These are phyloP conservation scores for Drosophila busckii DNA, from an alignment of 1,140 invertebrate genomes.

Conservation along the genomic window DNA sequence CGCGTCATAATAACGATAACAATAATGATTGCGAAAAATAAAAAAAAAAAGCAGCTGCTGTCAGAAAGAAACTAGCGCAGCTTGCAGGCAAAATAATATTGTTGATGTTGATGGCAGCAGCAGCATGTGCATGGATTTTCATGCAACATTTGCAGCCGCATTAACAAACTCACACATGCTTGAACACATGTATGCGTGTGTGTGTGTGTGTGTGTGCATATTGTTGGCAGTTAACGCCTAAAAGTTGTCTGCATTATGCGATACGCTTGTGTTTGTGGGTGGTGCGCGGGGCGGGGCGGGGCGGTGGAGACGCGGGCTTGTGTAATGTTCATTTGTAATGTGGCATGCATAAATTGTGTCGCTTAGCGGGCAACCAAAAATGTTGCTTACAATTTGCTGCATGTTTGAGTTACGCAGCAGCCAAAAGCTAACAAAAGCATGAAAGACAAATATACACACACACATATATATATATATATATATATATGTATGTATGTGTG, in stretches of 20 bases:
- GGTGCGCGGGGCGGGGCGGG: constrained; percentile 1
- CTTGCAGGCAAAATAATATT: constrained; percentile 32
- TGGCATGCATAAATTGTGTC: constrained; percentile 62
- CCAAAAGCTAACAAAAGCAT: constrained; percentile 45
- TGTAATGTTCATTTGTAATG: constrained; percentile 52
- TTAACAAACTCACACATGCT: constrained; percentile 28
- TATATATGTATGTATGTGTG: constrained; percentile 59
- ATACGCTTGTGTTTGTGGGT: constrained; percentile 34
- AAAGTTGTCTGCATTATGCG: constrained; percentile 53
- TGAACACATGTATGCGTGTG: constrained; percentile 14
- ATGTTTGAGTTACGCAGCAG: constrained; percentile 61
- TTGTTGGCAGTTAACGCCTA: too few species aligned
- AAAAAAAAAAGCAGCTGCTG: constrained; percentile 44
- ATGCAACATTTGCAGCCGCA: constrained; percentile 49
- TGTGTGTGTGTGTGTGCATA: constrained; percentile 57
- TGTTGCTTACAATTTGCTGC: constrained; percentile 68
- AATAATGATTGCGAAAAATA: constrained; percentile 50
- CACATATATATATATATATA: neutral
- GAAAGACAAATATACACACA: constrained; percentile 51
- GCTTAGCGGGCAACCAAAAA: constrained; percentile 55
- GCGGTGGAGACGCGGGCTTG: neutral
- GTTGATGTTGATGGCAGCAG: too few species aligned
- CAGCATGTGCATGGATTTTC: constrained; percentile 47
- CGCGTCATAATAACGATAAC: constrained; percentile 55
- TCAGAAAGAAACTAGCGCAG: constrained; percentile 19